phyloP scores from a whole-genome alignment of 92 coral and sea anemone species.

The Paramuricea clavata region DNA sequence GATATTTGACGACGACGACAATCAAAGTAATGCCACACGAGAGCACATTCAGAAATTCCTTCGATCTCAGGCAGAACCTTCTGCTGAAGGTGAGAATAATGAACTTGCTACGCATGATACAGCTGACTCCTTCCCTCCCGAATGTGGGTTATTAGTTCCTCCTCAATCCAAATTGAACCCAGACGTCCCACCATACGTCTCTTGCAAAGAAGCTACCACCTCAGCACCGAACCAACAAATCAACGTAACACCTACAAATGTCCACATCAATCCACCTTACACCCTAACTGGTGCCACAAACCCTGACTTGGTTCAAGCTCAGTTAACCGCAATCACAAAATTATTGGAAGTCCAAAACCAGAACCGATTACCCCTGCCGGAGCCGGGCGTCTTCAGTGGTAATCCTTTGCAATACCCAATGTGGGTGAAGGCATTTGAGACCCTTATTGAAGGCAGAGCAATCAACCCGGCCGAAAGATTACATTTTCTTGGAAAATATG shows the following conservation, averaged over 20 bases:
- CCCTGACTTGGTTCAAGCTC: neutral
- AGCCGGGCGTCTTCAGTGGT: neutral
- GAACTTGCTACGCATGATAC: neutral
- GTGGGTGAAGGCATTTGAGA: too few relatives aligned
- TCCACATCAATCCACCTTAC: neutral
- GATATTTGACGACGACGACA: neutral
- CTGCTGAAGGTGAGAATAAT: too few relatives aligned
- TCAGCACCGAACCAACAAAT: too few relatives aligned
- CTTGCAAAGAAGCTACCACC: too few relatives aligned
- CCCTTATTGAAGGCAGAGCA: constrained; percentile 10
- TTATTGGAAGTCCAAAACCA: too few relatives aligned
- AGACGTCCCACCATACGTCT: too few relatives aligned
- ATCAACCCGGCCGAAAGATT: constrained; percentile 11
- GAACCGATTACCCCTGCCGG: constrained; percentile 14
- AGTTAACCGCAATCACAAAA: neutral
- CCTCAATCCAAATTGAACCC: too few relatives aligned
- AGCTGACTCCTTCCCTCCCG: too few relatives aligned
- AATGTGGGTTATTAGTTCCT: too few relatives aligned
- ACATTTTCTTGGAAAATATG: constrained; percentile 26
- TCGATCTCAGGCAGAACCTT: neutral
- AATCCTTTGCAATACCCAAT: neutral
- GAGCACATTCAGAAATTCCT: constrained; percentile 1
- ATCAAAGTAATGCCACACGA: neutral
- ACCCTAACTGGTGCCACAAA: neutral
- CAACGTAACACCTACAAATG: too few relatives aligned